Evolutionary conservation across 2,888 invertebrate genomes (phyloP).

Genomic region (Ectobius pallidus): DNA sequence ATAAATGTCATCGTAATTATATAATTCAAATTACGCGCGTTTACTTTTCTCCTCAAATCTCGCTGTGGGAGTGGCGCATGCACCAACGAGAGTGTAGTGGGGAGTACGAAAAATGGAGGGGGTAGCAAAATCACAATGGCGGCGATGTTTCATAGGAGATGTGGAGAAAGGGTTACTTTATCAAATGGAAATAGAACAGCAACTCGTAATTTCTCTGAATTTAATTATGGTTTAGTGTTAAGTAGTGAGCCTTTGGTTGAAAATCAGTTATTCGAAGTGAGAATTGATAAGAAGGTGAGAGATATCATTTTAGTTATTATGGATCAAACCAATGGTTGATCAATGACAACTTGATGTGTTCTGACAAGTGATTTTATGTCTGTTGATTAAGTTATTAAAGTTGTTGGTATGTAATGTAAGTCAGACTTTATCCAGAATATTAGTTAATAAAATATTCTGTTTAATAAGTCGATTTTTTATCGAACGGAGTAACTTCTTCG

Average conservation of each 20-base stretch:
- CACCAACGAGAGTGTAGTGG: constrained; percentile 1
- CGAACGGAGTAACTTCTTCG: too few species aligned
- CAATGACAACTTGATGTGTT: neutral
- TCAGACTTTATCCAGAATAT: too few species aligned
- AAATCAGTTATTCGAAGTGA: constrained; percentile 84
- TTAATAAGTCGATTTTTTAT: too few species aligned
- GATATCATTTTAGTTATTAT: neutral
- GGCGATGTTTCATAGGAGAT: constrained; percentile 68
- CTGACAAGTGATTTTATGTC: too few species aligned
- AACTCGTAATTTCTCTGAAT: constrained; percentile 77
- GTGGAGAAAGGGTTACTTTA: constrained; percentile 84
- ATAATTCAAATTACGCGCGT: constrained; percentile 9
- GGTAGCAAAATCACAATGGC: constrained; percentile 33
- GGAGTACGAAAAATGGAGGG: constrained; percentile 6
- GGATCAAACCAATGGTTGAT: neutral
- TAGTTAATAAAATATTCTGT: too few species aligned
- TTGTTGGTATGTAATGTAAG: too few species aligned
- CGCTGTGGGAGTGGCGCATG: constrained; percentile 10
- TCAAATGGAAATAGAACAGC: constrained; percentile 85
- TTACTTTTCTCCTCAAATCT: neutral
- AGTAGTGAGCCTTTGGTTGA: constrained; percentile 79
- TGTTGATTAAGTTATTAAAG: too few species aligned
- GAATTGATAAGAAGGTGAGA: constrained; percentile 85
- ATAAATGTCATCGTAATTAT: too few species aligned
- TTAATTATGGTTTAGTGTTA: constrained; percentile 87